A percentile compares a stretch with the other conserved stretches of the same genome.
These are phyloP conservation scores for Bombus impatiens DNA, from an alignment of 1,140 invertebrate genomes.

Conservation along the genomic window DNA sequence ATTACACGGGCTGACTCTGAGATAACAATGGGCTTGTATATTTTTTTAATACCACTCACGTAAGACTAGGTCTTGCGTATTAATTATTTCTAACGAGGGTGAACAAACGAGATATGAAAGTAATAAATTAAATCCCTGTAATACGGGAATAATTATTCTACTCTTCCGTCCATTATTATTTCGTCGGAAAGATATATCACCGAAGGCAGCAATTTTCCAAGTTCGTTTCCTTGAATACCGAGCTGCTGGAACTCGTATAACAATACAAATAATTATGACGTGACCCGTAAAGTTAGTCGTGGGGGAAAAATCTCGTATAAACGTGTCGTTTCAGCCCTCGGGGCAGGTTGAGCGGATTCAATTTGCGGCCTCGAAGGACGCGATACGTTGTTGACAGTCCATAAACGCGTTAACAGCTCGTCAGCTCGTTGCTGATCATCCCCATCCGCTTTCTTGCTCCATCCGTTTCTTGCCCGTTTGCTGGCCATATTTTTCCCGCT, in stretches of 20 bases:
- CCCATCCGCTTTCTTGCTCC: too few species aligned
- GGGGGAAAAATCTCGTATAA: background rate
- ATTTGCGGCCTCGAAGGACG: background rate
- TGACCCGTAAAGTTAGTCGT: background rate
- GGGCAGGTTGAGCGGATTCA: background rate
- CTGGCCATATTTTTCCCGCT: background rate
- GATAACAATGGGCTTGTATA: background rate
- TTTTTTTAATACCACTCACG: background rate
- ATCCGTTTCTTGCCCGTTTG: background rate
- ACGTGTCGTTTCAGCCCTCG: background rate
- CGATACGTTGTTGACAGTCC: conserved; percentile 28
- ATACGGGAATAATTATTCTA: background rate
- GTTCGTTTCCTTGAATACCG: background rate
- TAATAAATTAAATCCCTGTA: background rate
- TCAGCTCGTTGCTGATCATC: background rate
- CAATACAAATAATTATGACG: background rate
- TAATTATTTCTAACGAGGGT: background rate
- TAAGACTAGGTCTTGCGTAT: background rate
- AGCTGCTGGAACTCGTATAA: background rate
- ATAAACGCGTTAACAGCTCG: conserved; percentile 36
- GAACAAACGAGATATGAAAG: background rate
- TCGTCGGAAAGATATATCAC: background rate
- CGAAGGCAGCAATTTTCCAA: background rate
- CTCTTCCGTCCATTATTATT: background rate
- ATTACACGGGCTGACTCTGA: background rate